Evolutionary conservation across 2,113 vertebrate species (phyloP), one percentile per base, ranked within the genome.

Genomic region (Cebidichthys violaceus): DNA sequence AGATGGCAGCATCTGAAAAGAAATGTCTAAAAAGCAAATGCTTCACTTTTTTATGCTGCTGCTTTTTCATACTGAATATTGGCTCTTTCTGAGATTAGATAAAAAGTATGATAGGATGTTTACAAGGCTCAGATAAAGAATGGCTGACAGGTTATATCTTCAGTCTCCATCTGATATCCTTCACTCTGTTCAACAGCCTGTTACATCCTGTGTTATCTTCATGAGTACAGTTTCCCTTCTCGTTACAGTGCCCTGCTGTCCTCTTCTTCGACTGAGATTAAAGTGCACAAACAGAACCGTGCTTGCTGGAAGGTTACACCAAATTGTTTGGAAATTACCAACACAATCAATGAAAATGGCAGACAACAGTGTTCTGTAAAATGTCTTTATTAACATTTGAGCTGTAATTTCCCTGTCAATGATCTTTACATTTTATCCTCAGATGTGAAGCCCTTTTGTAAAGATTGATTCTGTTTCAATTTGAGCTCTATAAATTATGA

Each of bases 1-100:
- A 91, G 94, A 43, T 78, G 94, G 90, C 88, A 85, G 85, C 50
- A 52, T 74, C 1, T 59, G 2, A 6, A 0, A 15, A 27, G n/a
- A 80, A n/a, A 75, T 14, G 29, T 59, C 29, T 54, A 15, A 52
- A 0, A 14, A 17, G 22, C 22, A 4, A 4, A 11, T 0, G 8
- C 9, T 4, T 24, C 33, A 50, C 8, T 52, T 64, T 6, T 43
- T 7, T 11, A 7, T 22, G 35, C 2, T 39, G 50, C 20, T 35
- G 14, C 13, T 24, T 6, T 52, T 35, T 52, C 1, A n/a, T n/a
- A n/a, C n/a, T n/a, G n/a, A n/a, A 9, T 8, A 60, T 10, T 2
- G 17, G 7, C 35, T 64, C 22, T 24, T 24, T 41, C 10, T 24
- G 4, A 54, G 54, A 75, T 77, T 2, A 86, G 64, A 88, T 76